Evolutionary conservation across 2,888 invertebrate genomes (phyloP).

Genomic region (Vanessa cardui): DNA sequence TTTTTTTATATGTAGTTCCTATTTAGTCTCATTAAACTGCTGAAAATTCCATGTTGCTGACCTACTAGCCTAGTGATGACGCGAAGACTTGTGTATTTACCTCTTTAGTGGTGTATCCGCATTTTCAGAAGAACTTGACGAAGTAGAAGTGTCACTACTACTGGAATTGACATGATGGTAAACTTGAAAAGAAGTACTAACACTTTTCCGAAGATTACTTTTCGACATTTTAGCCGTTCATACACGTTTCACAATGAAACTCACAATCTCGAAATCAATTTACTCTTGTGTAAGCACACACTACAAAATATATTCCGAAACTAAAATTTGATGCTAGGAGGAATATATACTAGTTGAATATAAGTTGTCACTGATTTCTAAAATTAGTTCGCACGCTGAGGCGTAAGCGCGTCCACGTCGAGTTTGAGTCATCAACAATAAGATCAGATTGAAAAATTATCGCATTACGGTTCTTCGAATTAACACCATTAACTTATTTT

Average conservation of each 20-base stretch:
- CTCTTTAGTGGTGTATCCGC: conserved; percentile 66
- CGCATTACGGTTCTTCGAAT: conserved; percentile 28
- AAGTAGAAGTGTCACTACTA: conserved; percentile 65
- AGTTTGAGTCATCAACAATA: conserved; percentile 57
- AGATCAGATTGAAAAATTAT: conserved; percentile 50
- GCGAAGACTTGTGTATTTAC: conserved; percentile 44
- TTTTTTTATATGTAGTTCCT: too few species aligned
- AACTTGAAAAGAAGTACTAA: conserved; percentile 61
- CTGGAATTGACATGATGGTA: conserved; percentile 57
- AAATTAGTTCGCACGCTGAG: conserved; percentile 60
- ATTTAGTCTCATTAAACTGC: too few species aligned
- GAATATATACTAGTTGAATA: conserved; percentile 46
- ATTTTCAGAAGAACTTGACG: conserved; percentile 61
- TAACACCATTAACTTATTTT: conserved; percentile 20
- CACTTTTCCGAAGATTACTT: conserved; percentile 53
- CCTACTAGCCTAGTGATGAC: neutral
- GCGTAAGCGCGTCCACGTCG: conserved; percentile 47
- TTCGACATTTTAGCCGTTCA: conserved; percentile 34
- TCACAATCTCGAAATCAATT: neutral
- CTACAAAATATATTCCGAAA: conserved; percentile 46
- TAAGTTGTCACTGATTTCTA: conserved; percentile 72
- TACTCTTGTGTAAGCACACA: conserved; percentile 11
- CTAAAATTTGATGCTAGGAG: conserved; percentile 48
- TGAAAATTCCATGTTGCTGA: neutral
- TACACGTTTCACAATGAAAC: neutral